These are phyloP conservation scores for Amia ocellicauda DNA, from an alignment of 2,113 vertebrate genomes.

Conservation along the genomic window DNA sequence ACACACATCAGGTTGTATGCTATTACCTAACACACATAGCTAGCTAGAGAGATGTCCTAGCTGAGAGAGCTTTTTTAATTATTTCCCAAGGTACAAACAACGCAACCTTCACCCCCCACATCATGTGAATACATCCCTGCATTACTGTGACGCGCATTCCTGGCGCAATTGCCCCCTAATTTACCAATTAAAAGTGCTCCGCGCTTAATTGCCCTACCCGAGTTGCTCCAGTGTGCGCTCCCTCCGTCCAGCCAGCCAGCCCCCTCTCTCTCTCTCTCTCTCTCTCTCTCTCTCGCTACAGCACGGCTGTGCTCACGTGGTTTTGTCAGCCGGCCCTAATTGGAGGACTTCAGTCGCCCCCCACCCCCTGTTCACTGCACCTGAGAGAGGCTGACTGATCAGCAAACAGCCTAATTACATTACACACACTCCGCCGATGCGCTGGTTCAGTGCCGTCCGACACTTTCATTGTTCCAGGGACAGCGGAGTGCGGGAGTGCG, in stretches of 20 bases:
- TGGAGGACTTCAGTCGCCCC: slow-evolving; percentile 41
- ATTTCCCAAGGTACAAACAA: neutral
- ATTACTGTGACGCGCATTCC: neutral
- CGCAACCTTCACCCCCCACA: neutral
- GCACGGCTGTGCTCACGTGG: slow-evolving; percentile 62
- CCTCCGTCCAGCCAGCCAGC: slow-evolving; percentile 41
- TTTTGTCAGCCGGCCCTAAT: slow-evolving; percentile 48
- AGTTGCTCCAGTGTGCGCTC: slow-evolving; percentile 33
- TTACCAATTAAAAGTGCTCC: slow-evolving; percentile 20
- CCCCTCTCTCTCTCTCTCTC: slow-evolving; percentile 38
- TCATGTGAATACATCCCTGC: neutral
- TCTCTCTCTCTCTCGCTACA: slow-evolving; percentile 45
- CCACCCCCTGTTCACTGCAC: slow-evolving; percentile 40
- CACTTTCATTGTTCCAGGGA: neutral
- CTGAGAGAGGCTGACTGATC: slow-evolving; percentile 35
- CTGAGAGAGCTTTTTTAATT: too few relatives aligned
- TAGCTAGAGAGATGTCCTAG: too few relatives aligned
- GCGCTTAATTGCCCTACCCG: slow-evolving; percentile 35
- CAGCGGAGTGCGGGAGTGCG: neutral
- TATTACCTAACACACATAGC: too few relatives aligned
- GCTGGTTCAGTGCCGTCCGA: slow-evolving; percentile 1
- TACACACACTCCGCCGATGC: neutral
- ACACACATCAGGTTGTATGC: too few relatives aligned
- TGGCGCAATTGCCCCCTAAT: neutral
- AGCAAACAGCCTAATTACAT: slow-evolving; percentile 10